Base-by-base conservation (phyloP, 92 coral and sea anemone genomes). In the Actinernus sp. region DNA sequence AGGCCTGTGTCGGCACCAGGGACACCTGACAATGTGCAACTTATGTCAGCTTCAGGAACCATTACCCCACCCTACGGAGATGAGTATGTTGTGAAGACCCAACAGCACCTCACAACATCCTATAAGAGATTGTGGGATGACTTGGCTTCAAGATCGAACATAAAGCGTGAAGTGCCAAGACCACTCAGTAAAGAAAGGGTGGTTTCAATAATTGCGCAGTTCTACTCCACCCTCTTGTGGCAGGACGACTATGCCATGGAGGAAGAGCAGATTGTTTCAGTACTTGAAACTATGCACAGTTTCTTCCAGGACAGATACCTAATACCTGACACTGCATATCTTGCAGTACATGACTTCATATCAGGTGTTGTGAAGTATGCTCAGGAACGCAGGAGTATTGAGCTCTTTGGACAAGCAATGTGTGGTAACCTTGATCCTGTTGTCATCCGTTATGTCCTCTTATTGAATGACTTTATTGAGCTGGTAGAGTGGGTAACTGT, bases 341-440 rank as follows among this genome's bases (percentile, higher is more conserved):
- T 86, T 1, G 90, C 93, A 19, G 88, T 89, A 32, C 83, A 79
- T 67, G 99, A 95, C 74, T 89, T 95, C 71, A 59, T 88, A 6
- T 65, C 97, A 70, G 91, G 92, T n/a, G 68, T 91, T 17, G 76
- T 81, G 8, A 81, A 71, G 18, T 87, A 73, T 76, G 95, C 91
- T 4, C 69, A 76, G 50, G 48, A 26, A 23, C 76, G 79, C 76
- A 83, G 81, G 62, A 54, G 58, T 40, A 71, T 91, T 59, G 88
- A 95, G 82, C 37, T 95, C 68, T 95, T 95, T 73, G 96, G 95
- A 5, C 97, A 95, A 56, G 76, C 96, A 3, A 69, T 91, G 85
- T 95, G 99, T 51, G 99, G 99, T 11, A 87, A 73, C 61, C 65
- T 95, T 31, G 99, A 95, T 19, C 97, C 99, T 20, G 92, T 87